A percentile compares a stretch with the other conserved stretches of the same genome.
These are phyloP conservation scores for Prosapia bicincta DNA, from an alignment of 2,888 invertebrate genomes.

Conservation along the genomic window DNA sequence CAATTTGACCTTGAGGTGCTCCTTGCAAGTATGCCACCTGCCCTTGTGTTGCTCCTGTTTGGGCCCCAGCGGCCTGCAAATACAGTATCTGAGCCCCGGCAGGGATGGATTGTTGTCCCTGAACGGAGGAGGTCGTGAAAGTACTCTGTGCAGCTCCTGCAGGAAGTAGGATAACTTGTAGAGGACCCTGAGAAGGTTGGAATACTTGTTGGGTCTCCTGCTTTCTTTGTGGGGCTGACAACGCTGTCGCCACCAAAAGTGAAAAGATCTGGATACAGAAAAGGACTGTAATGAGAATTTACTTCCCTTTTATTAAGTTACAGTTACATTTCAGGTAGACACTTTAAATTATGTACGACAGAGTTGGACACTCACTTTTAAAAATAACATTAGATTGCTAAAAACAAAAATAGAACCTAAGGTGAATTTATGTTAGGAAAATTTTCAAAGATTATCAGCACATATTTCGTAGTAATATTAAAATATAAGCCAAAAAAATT, in stretches of 20 bases:
- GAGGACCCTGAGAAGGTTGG: background rate
- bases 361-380: too few species aligned
- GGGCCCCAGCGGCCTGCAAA: background rate
- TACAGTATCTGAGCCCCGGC: constrained; percentile 13
- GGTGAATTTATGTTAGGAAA: too few species aligned
- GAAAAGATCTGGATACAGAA: constrained; percentile 10
- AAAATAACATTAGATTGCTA: too few species aligned
- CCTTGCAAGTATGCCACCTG: background rate
- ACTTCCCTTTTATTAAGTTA: too few species aligned
- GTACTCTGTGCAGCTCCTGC: background rate
- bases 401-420: too few species aligned
- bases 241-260: background rate
- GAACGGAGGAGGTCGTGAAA: background rate
- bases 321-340: too few species aligned
- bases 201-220: background rate
- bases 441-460: too few species aligned
- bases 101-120: background rate
- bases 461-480: too few species aligned
- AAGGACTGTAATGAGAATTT: too few species aligned
- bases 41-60: background rate
- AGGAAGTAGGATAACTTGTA: background rate
- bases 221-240: background rate
- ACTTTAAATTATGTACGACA: too few species aligned
- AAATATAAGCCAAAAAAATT: too few species aligned
- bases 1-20: constrained; percentile 3